phyloP scores from a whole-genome alignment of 2,113 vertebrate species.

The Macaca mulatta region DNA sequence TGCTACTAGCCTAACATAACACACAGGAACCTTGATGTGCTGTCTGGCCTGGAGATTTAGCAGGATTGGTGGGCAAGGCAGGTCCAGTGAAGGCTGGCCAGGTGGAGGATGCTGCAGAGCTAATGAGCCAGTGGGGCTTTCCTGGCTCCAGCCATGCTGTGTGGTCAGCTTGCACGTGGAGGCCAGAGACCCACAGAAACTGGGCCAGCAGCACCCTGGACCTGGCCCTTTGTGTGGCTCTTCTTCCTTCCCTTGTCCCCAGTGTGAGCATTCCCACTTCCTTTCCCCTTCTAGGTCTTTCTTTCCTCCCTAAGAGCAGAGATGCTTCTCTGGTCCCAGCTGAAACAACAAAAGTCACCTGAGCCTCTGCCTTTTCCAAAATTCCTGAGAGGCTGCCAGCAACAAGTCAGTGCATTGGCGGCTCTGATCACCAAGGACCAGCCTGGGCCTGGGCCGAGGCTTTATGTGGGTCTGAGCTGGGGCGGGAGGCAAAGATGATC shows the following conservation, averaged over 20 bases:
- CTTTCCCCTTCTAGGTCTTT: constrained; percentile 47
- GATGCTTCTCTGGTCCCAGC: constrained; percentile 70
- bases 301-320: constrained; percentile 65
- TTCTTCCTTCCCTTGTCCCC: neutral
- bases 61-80: neutral
- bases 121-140: neutral
- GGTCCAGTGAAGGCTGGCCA: neutral
- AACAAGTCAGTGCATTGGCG: neutral
- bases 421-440: neutral
- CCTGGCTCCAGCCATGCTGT: neutral
- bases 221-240: neutral
- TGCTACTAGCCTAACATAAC: neutral
- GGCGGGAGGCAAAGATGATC: neutral
- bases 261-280: rapidly evolving
- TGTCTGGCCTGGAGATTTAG: neutral
- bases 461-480: neutral
- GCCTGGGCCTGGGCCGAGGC: neutral
- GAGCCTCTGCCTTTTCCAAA: constrained; percentile 72
- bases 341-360: constrained; percentile 81
- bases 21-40: neutral
- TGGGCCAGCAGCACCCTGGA: neutral
- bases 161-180: neutral
- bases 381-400: constrained; percentile 69
- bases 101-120: neutral
- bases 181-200: rapidly evolving